Conservation (phyloP, 2,888 invertebrate species). For the Sinelater perroti region DNA sequence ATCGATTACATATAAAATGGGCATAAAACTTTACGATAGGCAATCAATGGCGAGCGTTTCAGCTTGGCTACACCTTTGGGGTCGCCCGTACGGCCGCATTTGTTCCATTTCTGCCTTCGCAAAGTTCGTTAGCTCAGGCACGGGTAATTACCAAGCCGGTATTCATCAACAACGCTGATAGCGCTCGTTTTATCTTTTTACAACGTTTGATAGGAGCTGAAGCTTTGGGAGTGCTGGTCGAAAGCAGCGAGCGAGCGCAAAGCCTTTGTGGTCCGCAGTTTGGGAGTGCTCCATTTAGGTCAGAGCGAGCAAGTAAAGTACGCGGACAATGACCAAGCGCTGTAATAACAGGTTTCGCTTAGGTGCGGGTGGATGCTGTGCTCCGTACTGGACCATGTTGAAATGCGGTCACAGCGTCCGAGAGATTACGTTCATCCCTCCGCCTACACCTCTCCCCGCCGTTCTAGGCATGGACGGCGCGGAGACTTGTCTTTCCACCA, state of each 20-base stretch:
- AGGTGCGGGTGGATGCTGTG: constrained; percentile 57
- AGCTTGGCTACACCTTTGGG: no score
- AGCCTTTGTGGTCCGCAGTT: constrained; percentile 49
- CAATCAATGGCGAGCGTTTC: no score
- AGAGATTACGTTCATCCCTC: constrained; percentile 48
- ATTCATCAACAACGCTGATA: no score
- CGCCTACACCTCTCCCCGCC: constrained; percentile 43
- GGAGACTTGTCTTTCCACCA: constrained; percentile 17
- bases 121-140: no score
- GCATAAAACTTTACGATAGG: no score
- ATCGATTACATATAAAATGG: no score
- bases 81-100: no score
- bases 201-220: neutral
- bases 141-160: no score
- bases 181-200: neutral
- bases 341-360: constrained; percentile 58
- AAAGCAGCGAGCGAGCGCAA: constrained; percentile 40
- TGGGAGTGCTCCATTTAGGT: constrained; percentile 58
- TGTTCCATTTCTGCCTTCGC: no score
- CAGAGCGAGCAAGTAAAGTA: constrained; percentile 56
- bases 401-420: constrained; percentile 49
- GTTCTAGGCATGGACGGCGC: neutral
- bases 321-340: constrained; percentile 56
- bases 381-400: constrained; percentile 49
- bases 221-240: constrained; percentile 6